Evolutionary conservation across 2,797 vertebrate species (phyloP).

Genomic region (Peromyscus nudipes): DNA sequence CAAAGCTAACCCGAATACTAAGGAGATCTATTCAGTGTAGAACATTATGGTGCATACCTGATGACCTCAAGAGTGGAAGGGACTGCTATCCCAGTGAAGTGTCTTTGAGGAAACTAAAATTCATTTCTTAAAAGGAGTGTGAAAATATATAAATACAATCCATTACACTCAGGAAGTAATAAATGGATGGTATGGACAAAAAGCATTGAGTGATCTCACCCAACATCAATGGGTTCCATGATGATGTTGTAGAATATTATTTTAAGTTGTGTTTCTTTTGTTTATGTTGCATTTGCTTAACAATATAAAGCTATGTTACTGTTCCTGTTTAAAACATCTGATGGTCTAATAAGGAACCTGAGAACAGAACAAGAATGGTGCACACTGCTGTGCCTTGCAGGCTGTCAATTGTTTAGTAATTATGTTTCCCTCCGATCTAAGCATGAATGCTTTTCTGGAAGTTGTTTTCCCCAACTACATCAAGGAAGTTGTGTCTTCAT

Average conservation of each 20-base stretch:
- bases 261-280: too few species aligned
- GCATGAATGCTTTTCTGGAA: not conserved
- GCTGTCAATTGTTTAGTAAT: not conserved
- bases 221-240: not conserved
- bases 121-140: not conserved
- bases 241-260: not conserved
- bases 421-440: conserved; percentile 2
- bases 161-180: not conserved
- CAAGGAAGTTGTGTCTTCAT: not conserved
- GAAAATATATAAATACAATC: not conserved
- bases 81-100: not conserved
- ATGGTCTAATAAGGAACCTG: too few species aligned
- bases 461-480: not conserved
- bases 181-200: not conserved
- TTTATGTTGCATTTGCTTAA: too few species aligned
- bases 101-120: not conserved
- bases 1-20: not conserved
- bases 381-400: not conserved
- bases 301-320: too few species aligned
- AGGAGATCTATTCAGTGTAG: not conserved
- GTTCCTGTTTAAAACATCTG: too few species aligned
- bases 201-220: not conserved
- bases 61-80: not conserved
- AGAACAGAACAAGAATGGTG: not conserved
- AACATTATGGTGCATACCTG: not conserved